Evolutionary conservation across 2,797 vertebrate genomes (phyloP).

Genomic region (Perodicticus potto): DNA sequence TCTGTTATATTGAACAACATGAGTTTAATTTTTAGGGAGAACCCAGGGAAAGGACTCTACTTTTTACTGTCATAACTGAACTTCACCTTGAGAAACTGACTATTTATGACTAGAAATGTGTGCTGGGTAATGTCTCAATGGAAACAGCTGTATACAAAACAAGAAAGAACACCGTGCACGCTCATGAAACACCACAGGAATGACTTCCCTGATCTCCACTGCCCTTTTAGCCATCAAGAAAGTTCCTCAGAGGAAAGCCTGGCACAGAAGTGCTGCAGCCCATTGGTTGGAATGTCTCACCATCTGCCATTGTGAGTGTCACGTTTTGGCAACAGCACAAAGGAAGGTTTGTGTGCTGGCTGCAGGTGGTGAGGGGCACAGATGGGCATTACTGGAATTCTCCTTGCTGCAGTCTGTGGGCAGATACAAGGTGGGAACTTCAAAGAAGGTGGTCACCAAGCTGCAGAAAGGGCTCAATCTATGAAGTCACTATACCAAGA

Average conservation of each 20-base stretch:
- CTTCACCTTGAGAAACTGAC: not conserved
- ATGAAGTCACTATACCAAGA: not conserved
- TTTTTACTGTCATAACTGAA: not conserved
- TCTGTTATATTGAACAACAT: rapidly evolving
- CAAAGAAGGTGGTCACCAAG: not conserved
- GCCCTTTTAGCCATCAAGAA: not conserved
- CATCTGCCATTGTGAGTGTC: not conserved
- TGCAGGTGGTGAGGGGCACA: not conserved
- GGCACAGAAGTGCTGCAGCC: not conserved
- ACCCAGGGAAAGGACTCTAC: not conserved
- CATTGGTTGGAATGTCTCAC: not conserved
- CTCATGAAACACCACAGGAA: not conserved
- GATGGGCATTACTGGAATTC: not conserved
- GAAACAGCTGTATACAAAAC: not conserved
- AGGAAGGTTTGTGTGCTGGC: not conserved
- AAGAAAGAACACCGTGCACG: not conserved
- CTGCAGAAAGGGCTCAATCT: not conserved
- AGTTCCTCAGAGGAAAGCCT: not conserved
- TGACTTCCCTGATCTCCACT: not conserved
- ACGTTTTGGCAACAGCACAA: not conserved
- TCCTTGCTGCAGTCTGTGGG: not conserved
- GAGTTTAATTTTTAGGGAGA: not conserved
- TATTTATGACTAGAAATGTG: not conserved
- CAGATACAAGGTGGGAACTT: not conserved
- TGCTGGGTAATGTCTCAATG: not conserved